A percentile compares a stretch with the other conserved stretches of the same genome.
These are phyloP conservation scores for Leucophora obtusa DNA, from an alignment of 2,888 invertebrate species.

Conservation along the genomic window DNA sequence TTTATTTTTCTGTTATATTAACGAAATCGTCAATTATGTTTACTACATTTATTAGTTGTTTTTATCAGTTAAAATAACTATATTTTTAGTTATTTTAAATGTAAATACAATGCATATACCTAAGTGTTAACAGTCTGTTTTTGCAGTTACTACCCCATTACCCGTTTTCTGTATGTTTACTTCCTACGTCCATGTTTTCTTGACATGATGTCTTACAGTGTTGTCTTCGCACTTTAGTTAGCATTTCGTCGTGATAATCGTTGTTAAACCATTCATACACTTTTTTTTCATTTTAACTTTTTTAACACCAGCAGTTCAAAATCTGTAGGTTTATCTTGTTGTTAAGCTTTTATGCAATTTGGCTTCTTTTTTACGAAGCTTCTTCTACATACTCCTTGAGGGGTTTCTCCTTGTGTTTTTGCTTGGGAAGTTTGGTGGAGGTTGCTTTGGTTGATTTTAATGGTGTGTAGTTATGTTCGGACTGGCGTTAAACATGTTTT, in stretches of 20 bases:
- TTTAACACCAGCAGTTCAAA: constrained; percentile 63
- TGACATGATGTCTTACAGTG: constrained; percentile 57
- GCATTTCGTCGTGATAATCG: constrained; percentile 64
- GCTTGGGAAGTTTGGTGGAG: constrained; percentile 20
- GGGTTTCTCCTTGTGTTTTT: constrained; percentile 9
- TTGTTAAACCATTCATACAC: constrained; percentile 56
- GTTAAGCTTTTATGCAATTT: constrained; percentile 63
- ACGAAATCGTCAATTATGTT: too few species aligned
- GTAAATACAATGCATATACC: too few species aligned
- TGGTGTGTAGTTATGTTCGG: constrained; percentile 64
- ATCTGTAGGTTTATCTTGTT: constrained; percentile 64
- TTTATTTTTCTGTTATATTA: too few species aligned
- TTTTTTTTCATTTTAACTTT: constrained; percentile 21
- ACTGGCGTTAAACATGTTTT: constrained; percentile 65
- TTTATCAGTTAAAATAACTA: too few species aligned
- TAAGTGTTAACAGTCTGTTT: too few species aligned
- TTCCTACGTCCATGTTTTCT: constrained; percentile 16
- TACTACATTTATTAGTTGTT: too few species aligned
- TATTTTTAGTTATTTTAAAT: too few species aligned
- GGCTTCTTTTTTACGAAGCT: constrained; percentile 58
- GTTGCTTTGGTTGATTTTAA: constrained; percentile 58
- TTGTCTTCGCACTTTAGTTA: constrained; percentile 63
- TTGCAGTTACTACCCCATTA: too few species aligned
- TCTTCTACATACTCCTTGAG: constrained; percentile 34
- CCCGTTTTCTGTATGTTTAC: too few species aligned